Conservation (phyloP, 1,140 invertebrate species). For the Leucophenga varia region DNA sequence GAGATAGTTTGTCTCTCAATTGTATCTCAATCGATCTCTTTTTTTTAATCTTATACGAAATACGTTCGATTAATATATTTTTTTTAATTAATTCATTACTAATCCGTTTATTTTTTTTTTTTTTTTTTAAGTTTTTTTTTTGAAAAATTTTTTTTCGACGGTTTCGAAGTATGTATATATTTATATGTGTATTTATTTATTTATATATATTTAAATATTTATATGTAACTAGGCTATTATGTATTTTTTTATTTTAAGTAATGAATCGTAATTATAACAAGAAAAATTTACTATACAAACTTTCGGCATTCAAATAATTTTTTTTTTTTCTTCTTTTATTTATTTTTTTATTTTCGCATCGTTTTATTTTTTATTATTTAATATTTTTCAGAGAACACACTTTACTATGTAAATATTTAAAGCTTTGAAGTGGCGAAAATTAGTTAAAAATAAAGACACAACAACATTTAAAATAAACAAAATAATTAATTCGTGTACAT, state of each 20-base stretch:
- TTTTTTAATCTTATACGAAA: no score
- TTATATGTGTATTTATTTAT: slow-evolving; percentile 37
- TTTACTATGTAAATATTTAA: slow-evolving; percentile 51
- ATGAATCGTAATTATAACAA: slow-evolving; percentile 25
- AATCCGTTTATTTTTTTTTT: slow-evolving; percentile 2
- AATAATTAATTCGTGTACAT: slow-evolving; percentile 5
- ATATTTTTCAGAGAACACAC: slow-evolving; percentile 43
- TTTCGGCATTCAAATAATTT: slow-evolving; percentile 27
- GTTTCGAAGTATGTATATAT: not conserved
- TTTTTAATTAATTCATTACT: slow-evolving; percentile 2
- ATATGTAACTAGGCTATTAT: slow-evolving; percentile 28
- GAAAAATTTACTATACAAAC: slow-evolving; percentile 49
- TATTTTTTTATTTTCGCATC: slow-evolving; percentile 20
- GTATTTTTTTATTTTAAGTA: slow-evolving; percentile 15
- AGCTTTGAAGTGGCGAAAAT: slow-evolving; percentile 39
- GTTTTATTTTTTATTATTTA: slow-evolving; percentile 7
- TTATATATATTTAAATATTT: slow-evolving; percentile 36
- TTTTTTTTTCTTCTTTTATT: slow-evolving; percentile 20
- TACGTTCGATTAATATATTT: slow-evolving; percentile 2
- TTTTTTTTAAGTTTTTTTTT: slow-evolving; percentile 11
- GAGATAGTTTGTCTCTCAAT: no score
- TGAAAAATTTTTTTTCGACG: no score
- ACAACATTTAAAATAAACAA: slow-evolving; percentile 5
- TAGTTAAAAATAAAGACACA: slow-evolving; percentile 3
- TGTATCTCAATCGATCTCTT: no score